A percentile compares a stretch with the other conserved stretches of the same genome.
These are phyloP conservation scores for Hipparchia sbordonii DNA, from an alignment of 2,888 invertebrate genomes.

Conservation along the genomic window DNA sequence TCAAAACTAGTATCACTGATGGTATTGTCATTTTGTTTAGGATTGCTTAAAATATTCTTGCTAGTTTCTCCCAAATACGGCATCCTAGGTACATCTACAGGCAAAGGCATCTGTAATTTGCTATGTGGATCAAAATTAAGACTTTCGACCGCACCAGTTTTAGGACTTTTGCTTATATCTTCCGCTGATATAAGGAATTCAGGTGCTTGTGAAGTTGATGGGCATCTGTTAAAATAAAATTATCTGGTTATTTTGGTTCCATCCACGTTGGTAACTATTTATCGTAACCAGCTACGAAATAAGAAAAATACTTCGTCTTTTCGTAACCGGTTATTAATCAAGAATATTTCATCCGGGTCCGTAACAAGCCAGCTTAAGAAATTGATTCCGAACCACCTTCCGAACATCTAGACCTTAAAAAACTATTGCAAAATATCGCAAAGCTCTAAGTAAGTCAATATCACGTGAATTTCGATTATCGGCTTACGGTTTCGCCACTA, in stretches of 20 bases:
- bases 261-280: too few relatives aligned
- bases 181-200: not conserved
- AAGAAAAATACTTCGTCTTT: too few relatives aligned
- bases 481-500: too few relatives aligned
- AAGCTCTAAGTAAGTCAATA: too few relatives aligned
- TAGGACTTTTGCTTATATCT: slow-evolving; percentile 6
- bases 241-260: not conserved
- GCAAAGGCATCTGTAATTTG: slow-evolving; percentile 6
- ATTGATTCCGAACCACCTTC: too few relatives aligned
- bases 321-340: too few relatives aligned
- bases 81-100: slow-evolving; percentile 4
- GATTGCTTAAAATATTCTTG: not conserved
- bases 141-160: not conserved
- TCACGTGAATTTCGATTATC: too few relatives aligned
- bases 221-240: not conserved
- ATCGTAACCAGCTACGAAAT: too few relatives aligned
- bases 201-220: not conserved
- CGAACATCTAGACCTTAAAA: too few relatives aligned
- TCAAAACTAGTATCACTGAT: not conserved
- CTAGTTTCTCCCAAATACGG: slow-evolving; percentile 5
- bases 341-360: too few relatives aligned
- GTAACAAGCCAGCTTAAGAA: not conserved
- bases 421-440: too few relatives aligned
- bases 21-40: not conserved
- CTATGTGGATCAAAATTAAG: slow-evolving; percentile 4